A percentile compares a stretch with the other conserved stretches of the same genome.
Evolutionary conservation across 92 coral and sea anemone species (phyloP).

Genomic region (Blastomussa wellsi): DNA sequence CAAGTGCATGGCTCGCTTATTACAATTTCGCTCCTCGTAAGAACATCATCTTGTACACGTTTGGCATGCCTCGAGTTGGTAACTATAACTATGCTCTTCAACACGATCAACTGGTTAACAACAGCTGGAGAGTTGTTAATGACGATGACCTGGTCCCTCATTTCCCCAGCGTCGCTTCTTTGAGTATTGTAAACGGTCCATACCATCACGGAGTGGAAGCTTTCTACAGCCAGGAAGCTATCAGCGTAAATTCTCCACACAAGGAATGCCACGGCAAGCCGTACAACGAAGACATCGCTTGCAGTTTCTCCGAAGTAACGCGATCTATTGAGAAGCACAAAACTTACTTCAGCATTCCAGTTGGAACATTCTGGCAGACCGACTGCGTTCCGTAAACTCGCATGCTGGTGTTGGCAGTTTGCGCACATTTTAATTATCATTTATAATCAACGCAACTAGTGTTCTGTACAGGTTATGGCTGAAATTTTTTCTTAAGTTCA

Average conservation of each 20-base stretch:
- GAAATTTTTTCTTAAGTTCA: no score
- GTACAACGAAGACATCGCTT: constrained; percentile 26
- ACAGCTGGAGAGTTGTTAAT: constrained; percentile 54
- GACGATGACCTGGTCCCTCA: constrained; percentile 24
- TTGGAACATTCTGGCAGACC: neutral
- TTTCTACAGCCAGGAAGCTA: constrained; percentile 31
- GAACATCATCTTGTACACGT: constrained; percentile 57
- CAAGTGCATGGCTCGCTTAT: constrained; percentile 49
- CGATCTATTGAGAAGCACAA: neutral
- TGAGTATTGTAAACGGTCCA: constrained; percentile 20
- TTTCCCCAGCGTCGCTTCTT: constrained; percentile 18
- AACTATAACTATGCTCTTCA: constrained; percentile 40
- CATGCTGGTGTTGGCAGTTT: no score
- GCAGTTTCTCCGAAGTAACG: constrained; percentile 29
- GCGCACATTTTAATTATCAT: no score
- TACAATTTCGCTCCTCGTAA: constrained; percentile 37
- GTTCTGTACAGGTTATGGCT: no score
- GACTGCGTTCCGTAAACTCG: neutral
- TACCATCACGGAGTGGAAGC: constrained; percentile 59
- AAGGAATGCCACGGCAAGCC: constrained; percentile 46
- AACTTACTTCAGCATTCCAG: neutral
- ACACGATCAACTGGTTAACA: constrained; percentile 42
- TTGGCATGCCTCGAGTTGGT: constrained; percentile 56
- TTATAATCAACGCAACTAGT: no score
- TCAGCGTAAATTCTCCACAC: constrained; percentile 34